Percentiles rank a stretch among this genome's conserved stretches.
Evolutionary conservation across 2,888 invertebrate genomes (phyloP).

Genomic region (Pristionchus exspectatus): DNA sequence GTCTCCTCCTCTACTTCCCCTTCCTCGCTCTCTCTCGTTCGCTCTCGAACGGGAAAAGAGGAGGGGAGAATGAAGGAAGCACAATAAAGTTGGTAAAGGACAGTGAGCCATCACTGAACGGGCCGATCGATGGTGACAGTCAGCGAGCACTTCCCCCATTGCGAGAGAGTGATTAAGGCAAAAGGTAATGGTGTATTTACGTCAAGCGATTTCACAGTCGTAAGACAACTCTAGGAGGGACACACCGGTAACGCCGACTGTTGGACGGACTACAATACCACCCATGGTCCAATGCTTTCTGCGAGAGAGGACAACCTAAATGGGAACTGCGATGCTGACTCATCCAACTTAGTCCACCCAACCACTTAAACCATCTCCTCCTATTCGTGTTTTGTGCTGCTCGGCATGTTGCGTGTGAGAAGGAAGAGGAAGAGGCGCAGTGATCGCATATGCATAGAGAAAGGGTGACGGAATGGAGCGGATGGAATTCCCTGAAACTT

Average conservation of each 20-base stretch:
- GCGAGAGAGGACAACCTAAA: neutral
- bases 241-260: too few species aligned
- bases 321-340: neutral
- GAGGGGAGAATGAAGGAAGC: neutral
- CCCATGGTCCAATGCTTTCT: too few species aligned
- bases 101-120: conserved; percentile 15
- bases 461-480: neutral
- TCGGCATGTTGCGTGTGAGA: neutral
- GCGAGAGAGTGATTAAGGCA: neutral
- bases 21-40: conserved; percentile 9
- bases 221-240: too few species aligned
- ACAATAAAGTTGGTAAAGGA: conserved; percentile 27
- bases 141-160: neutral
- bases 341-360: neutral
- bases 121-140: neutral
- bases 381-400: neutral
- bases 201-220: neutral
- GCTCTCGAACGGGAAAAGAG: conserved; percentile 2
- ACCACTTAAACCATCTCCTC: neutral
- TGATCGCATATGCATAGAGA: conserved; percentile 7
- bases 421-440: neutral
- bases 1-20: conserved; percentile 34
- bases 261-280: too few species aligned
- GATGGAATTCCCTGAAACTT: neutral
- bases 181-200: neutral